These are phyloP conservation scores for Oophaga sylvatica DNA, from an alignment of 2,797 vertebrate species.

Conservation along the genomic window DNA sequence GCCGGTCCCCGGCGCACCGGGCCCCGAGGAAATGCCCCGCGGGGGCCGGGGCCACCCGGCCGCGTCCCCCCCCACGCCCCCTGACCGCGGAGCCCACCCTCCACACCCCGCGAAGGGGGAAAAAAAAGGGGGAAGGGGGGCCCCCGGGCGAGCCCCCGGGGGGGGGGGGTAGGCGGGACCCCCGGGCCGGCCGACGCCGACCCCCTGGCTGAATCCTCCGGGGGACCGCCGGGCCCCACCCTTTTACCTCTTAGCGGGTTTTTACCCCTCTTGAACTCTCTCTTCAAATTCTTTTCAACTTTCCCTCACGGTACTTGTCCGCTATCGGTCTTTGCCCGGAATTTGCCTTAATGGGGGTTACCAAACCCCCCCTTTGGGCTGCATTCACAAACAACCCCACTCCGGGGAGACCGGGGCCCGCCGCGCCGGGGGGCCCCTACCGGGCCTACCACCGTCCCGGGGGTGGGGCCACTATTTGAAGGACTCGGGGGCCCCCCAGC, in stretches of 20 bases:
- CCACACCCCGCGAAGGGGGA: neutral
- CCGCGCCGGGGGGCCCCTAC: too few relatives aligned
- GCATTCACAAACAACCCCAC: conserved; percentile 34
- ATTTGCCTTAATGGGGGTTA: conserved; percentile 64
- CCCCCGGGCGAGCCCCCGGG: neutral
- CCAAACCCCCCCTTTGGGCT: conserved; percentile 34
- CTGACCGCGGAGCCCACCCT: too few relatives aligned
- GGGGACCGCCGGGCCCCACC: conserved; percentile 64
- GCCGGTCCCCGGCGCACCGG: neutral
- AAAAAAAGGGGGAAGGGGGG: neutral
- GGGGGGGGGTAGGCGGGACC: too few relatives aligned
- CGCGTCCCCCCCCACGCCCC: too few relatives aligned
- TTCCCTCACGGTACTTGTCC: conserved; percentile 40
- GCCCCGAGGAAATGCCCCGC: too few relatives aligned
- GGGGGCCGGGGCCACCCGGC: too few relatives aligned
- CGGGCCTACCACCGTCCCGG: conserved; percentile 55
- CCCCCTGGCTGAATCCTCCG: conserved; percentile 66
- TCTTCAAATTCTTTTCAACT: conserved; percentile 43
- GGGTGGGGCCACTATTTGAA: conserved; percentile 63
- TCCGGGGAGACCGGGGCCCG: conserved; percentile 39
- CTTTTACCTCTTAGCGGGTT: conserved; percentile 62
- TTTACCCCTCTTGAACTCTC: conserved; percentile 72
- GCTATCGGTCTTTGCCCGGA: conserved; percentile 56
- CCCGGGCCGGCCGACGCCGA: neutral
- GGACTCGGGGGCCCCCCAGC: conserved; percentile 64